Conservation (phyloP, 2,888 invertebrate genomes). For the Coelinius sp. region DNA sequence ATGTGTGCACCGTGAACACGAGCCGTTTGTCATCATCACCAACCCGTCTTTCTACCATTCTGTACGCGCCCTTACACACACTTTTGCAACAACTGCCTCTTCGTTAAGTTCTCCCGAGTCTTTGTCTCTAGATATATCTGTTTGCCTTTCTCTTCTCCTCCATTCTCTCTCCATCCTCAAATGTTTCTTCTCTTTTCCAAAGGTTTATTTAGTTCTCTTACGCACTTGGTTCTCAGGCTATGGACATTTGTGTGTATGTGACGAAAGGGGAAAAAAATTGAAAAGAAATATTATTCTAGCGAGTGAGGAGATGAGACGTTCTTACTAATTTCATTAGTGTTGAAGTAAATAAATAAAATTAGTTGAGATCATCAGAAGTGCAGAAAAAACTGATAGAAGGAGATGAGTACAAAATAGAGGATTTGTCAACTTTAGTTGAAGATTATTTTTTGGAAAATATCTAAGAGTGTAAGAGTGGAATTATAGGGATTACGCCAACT, state of each 20-base stretch:
- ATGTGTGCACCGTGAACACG: constrained; percentile 28
- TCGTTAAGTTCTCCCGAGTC: constrained; percentile 13
- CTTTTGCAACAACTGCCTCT: not conserved
- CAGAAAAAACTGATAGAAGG: not conserved
- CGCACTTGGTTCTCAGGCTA: not conserved
- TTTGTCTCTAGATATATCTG: constrained; percentile 19
- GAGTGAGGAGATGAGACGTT: not conserved
- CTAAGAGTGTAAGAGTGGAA: too few species aligned
- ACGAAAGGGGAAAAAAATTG: not conserved
- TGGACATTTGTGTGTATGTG: not conserved
- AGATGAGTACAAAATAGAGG: not conserved
- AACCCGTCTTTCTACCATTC: not conserved
- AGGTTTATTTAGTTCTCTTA: not conserved
- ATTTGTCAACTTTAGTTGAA: too few species aligned
- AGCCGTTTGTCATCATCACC: constrained; percentile 38
- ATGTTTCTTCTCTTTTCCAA: not conserved
- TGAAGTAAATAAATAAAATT: constrained; percentile 35
- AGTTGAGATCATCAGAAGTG: constrained; percentile 17
- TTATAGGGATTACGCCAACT: too few species aligned
- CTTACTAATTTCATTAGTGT: constrained; percentile 11
- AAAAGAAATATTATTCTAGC: not conserved
- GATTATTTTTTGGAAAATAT: too few species aligned
- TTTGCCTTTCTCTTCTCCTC: not conserved
- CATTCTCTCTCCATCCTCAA: not conserved
- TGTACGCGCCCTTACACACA: not conserved